Base-by-base conservation (phyloP, 2,113 vertebrate genomes). In the Hydrochoerus hydrochaeris region DNA sequence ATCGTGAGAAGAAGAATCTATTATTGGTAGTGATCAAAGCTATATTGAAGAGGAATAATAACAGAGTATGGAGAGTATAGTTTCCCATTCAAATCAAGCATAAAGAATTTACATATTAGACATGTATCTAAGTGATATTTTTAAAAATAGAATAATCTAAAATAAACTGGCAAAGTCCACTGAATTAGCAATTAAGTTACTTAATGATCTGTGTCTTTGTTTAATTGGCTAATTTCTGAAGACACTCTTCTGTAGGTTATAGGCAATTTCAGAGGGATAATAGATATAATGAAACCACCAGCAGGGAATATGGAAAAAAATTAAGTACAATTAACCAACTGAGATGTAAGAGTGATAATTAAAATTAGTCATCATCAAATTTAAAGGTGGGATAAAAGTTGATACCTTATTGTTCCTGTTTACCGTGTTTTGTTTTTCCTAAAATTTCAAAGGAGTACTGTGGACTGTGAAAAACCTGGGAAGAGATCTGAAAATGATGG, bases 111-210 rank as follows among this genome's bases (percentile, higher is more conserved):
- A 82, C 30, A 35, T 32, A 13, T 81, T 88, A 77, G 54, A 49
- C 24, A 17, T 84, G 85, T 2, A 96, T 86, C 69, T 90, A 94
- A 97, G 78, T 88, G 71, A 92, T 92, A 82, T 97, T 97, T 97
- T 80, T 41, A 69, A 85, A 88, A 91, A 77, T 57, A 91, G 10
- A 69, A 95, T 94, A 85, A 95, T 91, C 94, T 97, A 80, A 98
- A 97, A 94, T 95, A 97, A 97, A 96, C 84, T 91, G 63, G 88
- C 80, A 88, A 96, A 95, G 17, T 94, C 30, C 95, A 62, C 63
- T 88, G 87, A 97, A 89, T 85, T 97, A 98, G 92, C 57, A 96
- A 96, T 98, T 98, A 97, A 95, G 71, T 96, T 96, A 85, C 88
- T 90, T 95, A 98, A 96, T 90, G 92, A 93, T 95, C 96, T 97